Percentiles rank a stretch among this genome's conserved stretches.
These are phyloP conservation scores for Myotis vivesi DNA, from an alignment of 2,797 vertebrate species.

Conservation along the genomic window DNA sequence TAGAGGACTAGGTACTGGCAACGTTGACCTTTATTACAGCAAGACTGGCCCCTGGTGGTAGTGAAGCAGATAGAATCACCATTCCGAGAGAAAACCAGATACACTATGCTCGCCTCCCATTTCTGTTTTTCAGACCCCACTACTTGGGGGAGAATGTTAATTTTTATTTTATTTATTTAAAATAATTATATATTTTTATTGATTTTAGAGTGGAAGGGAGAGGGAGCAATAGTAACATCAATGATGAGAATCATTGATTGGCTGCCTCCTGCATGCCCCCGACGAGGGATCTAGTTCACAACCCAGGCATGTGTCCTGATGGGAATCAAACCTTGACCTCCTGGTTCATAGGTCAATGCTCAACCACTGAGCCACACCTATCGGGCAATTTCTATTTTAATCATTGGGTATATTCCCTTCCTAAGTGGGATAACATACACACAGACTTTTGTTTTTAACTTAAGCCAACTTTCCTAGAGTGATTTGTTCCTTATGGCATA, in stretches of 20 bases:
- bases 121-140: neutral
- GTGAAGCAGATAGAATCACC: neutral
- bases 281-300: too few species aligned
- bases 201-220: too few species aligned
- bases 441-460: neutral
- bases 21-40: neutral
- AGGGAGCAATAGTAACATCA: too few species aligned
- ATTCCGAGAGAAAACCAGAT: neutral
- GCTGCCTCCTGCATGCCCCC: too few species aligned
- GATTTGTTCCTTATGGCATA: neutral
- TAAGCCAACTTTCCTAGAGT: conserved; percentile 1
- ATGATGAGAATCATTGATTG: too few species aligned
- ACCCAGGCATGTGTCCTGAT: too few species aligned
- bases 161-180: neutral
- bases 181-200: too few species aligned
- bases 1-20: neutral
- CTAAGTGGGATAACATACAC: neutral
- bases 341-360: too few species aligned
- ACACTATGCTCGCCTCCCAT: accelerated
- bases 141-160: neutral
- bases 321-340: too few species aligned
- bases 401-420: neutral
- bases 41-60: conserved; percentile 69
- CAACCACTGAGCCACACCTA: too few species aligned
- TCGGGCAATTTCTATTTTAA: neutral